phyloP scores from a whole-genome alignment of 2,797 vertebrate genomes.

The Tragelaphus eurycerus region DNA sequence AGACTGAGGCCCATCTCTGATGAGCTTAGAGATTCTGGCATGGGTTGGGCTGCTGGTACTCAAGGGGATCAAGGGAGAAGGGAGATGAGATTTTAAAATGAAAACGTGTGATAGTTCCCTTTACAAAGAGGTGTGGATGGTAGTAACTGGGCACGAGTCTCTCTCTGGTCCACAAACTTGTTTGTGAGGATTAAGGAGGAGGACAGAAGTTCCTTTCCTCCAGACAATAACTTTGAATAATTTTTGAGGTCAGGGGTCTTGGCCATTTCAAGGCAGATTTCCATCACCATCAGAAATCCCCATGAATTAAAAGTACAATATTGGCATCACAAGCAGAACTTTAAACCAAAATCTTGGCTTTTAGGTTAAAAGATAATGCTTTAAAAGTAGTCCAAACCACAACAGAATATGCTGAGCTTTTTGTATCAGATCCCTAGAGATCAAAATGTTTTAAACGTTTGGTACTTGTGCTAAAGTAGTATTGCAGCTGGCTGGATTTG shows the following conservation, averaged over 20 bases:
- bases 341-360: not conserved
- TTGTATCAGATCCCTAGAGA: not conserved
- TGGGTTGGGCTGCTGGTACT: not conserved
- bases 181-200: not conserved
- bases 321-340: not conserved
- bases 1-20: fast-evolving
- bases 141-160: not conserved
- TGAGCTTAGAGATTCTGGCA: fast-evolving
- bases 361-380: not conserved
- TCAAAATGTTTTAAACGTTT: not conserved
- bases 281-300: not conserved
- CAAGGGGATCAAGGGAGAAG: not conserved
- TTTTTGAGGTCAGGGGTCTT: not conserved
- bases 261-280: not conserved
- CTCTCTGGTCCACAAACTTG: not conserved
- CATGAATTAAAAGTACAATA: not conserved
- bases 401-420: not conserved
- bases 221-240: not conserved
- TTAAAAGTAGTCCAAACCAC: not conserved
- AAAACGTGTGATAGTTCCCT: not conserved
- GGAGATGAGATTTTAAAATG: not conserved
- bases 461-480: not conserved
- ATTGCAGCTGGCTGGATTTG: not conserved
- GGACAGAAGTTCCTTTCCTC: not conserved
- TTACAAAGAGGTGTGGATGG: not conserved